Base-by-base conservation (phyloP, 1,140 invertebrate species). In the Chrysomallon squamiferum region DNA sequence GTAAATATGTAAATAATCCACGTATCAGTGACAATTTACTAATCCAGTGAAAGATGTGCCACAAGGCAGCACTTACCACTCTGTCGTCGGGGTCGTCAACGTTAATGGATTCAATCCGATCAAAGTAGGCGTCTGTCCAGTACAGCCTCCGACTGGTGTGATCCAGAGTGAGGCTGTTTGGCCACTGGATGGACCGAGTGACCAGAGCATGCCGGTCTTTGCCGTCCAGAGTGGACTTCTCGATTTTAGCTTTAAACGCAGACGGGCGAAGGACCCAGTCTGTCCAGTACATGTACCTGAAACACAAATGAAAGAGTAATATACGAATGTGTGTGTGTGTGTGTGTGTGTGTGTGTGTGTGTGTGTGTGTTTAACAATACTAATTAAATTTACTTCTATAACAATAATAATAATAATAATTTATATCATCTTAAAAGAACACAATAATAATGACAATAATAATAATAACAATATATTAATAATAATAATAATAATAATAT, bases 181-280 rank as follows among this genome's bases (percentile, higher is more conserved):
- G 89, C 88, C 88, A 89, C 41, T 80, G 82, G 1, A 90, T 75
- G 29, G 87, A 83, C 9, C 88, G 71, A 88, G 87, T 27, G 0
- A 96, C 88, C 76, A 98, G 93, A 73, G 92, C 90, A 0, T 91
- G 93, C 80, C 91, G 91, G 68, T 96, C 95, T 2, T 93, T 94
- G 15, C 94, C 95, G 47, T 91, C 91, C 66, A 96, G 92, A 1
- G 91, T 91, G 69, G 93, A 94, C 18, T 89, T 90, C 79, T 91
- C 95, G 35, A 97, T 90, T 1, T 95, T 97, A 61, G 93, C 95
- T 3, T 93, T 95, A 35, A 96, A 85, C 85, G 98, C 95, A 0
- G 94, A 95, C 1, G 97, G 96, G 85, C 96, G 95, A 79, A 97
- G 95, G 41, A 96, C 95, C 96, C 96, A 98, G 82, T 99, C 96